Conservation (phyloP, 1,140 invertebrate species). For the Brachionus koreanus region DNA sequence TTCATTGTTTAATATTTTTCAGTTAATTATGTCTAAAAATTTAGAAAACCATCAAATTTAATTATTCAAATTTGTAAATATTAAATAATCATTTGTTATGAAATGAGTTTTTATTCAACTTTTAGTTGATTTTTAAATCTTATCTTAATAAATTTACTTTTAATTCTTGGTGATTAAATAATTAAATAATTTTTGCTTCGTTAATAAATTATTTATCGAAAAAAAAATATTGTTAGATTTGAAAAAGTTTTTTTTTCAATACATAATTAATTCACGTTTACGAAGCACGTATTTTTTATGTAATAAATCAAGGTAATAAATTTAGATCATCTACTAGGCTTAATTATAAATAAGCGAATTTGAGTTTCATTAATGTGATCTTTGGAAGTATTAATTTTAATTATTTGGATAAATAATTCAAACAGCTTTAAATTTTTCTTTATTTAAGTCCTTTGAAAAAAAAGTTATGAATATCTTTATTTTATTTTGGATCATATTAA, state of each 20-base stretch:
- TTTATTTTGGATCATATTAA: too few species aligned
- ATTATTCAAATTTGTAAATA: background rate
- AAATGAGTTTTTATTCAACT: background rate
- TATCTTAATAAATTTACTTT: background rate
- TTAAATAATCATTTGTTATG: background rate
- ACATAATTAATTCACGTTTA: slow-evolving; percentile 1
- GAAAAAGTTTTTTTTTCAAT: background rate
- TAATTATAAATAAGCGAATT: background rate
- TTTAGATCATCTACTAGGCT: background rate
- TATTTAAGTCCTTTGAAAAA: too few species aligned
- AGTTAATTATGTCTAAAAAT: background rate
- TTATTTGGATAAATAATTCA: too few species aligned
- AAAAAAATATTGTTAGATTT: background rate
- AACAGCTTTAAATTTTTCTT: background rate
- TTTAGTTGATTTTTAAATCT: background rate
- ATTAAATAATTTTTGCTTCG: background rate
- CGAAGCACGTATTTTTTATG: background rate
- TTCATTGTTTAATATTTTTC: background rate
- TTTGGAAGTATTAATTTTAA: too few species aligned
- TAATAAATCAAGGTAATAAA: background rate
- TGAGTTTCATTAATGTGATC: background rate
- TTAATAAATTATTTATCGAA: background rate
- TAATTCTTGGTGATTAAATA: background rate
- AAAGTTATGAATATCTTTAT: too few species aligned
- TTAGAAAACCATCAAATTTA: background rate